These are phyloP conservation scores for Halocynthia roretzi DNA, from an alignment of 23 tunicate species.

Conservation along the genomic window DNA sequence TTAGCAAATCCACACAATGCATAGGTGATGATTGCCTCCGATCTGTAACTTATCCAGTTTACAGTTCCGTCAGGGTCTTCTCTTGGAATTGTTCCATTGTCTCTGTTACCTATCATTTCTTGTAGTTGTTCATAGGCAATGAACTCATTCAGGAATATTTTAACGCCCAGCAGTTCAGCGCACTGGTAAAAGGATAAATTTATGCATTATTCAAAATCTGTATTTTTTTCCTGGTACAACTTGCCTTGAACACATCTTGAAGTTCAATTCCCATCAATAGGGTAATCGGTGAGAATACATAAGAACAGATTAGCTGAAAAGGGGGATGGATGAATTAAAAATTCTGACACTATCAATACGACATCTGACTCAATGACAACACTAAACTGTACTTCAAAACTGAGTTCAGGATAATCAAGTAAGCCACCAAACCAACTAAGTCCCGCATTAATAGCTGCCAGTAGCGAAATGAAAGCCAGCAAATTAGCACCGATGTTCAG, in stretches of 20 bases:
- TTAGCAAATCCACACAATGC: conserved; percentile 82
- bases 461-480: conserved; percentile 71
- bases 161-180: conserved; percentile 63
- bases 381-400: conserved; percentile 56
- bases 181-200: conserved; percentile 13
- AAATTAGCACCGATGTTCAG: conserved; percentile 76
- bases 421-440: conserved; percentile 89
- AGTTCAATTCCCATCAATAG: conserved; percentile 50
- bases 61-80: conserved; percentile 33
- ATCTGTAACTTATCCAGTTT: conserved; percentile 49
- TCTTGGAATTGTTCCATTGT: conserved; percentile 45
- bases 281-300: conserved; percentile 41
- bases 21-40: conserved; percentile 79
- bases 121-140: conserved; percentile 59
- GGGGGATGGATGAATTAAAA: background rate
- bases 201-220: background rate
- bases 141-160: conserved; percentile 76
- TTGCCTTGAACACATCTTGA: conserved; percentile 46
- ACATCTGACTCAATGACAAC: background rate
- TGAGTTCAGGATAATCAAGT: conserved; percentile 76
- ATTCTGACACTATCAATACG: background rate
- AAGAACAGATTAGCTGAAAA: conserved; percentile 40
- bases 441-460: conserved; percentile 82
- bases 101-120: conserved; percentile 31
- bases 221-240: background rate